Percentiles rank a stretch among this genome's conserved stretches.
These are phyloP conservation scores for Leptinotarsa texana DNA, from an alignment of 1,140 invertebrate species.

Conservation along the genomic window DNA sequence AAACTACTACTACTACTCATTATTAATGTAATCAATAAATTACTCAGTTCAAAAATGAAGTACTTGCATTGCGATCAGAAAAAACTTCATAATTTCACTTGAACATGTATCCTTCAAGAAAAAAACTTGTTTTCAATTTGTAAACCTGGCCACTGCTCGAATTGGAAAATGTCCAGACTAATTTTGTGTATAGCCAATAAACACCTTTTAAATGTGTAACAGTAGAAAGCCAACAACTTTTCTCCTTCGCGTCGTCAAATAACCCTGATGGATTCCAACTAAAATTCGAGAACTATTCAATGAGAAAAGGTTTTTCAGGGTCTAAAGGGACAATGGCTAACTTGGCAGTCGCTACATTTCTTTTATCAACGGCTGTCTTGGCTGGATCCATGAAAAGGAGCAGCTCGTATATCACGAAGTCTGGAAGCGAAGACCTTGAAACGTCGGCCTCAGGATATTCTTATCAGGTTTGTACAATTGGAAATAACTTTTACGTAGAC, in stretches of 20 bases:
- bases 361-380: background rate
- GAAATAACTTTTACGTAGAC: background rate
- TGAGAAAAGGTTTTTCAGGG: background rate
- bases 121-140: too few species aligned
- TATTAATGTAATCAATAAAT: too few species aligned
- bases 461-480: slow-evolving; percentile 17
- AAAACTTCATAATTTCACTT: too few species aligned
- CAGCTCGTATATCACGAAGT: background rate
- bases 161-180: too few species aligned
- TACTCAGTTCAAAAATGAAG: too few species aligned
- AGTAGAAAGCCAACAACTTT: background rate
- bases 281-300: background rate
- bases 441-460: slow-evolving; percentile 15
- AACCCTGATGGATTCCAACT: background rate
- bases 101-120: too few species aligned
- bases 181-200: background rate
- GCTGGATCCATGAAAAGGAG: slow-evolving; percentile 10
- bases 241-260: too few species aligned
- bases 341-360: background rate
- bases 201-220: background rate
- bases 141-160: too few species aligned
- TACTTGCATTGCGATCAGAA: too few species aligned
- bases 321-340: background rate
- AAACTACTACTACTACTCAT: too few species aligned
- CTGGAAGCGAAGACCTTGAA: slow-evolving; percentile 7